Evolutionary conservation across 2,797 vertebrate genomes (phyloP).

Genomic region (Falco novaeseelandiae): DNA sequence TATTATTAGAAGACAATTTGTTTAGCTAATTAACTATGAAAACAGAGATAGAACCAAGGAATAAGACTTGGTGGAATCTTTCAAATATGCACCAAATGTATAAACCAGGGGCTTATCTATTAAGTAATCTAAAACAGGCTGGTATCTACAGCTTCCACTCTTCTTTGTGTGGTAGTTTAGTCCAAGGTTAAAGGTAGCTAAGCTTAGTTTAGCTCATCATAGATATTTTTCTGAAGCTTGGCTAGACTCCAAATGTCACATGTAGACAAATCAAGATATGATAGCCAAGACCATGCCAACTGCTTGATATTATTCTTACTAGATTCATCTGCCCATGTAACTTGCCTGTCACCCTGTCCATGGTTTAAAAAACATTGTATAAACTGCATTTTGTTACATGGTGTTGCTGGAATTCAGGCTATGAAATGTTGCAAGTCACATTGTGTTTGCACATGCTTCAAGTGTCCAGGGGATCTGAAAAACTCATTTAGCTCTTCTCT

Average conservation of each 20-base stretch:
- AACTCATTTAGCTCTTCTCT: conserved; percentile 42
- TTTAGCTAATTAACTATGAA: background rate
- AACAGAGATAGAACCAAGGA: background rate
- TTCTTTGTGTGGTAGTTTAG: background rate
- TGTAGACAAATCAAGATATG: background rate
- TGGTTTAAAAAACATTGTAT: background rate
- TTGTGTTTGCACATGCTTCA: background rate
- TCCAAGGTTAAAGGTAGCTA: background rate
- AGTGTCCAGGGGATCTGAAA: conserved; percentile 50
- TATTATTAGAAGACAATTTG: background rate
- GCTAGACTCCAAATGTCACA: background rate
- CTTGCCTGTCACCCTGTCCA: background rate
- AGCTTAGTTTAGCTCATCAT: background rate
- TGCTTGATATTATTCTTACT: background rate
- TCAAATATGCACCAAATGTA: background rate
- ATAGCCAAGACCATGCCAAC: background rate
- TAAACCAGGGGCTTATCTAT: background rate
- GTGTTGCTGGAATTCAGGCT: background rate
- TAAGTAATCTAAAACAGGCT: background rate
- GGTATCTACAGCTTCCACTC: background rate
- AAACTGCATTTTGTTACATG: background rate
- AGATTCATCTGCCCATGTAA: background rate
- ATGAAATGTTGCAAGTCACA: background rate
- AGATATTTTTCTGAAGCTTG: background rate
- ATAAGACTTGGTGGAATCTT: background rate